Conservation (phyloP, 37 sponge, comb jelly and placozoan genomes). For the Bolinopsis microptera region DNA sequence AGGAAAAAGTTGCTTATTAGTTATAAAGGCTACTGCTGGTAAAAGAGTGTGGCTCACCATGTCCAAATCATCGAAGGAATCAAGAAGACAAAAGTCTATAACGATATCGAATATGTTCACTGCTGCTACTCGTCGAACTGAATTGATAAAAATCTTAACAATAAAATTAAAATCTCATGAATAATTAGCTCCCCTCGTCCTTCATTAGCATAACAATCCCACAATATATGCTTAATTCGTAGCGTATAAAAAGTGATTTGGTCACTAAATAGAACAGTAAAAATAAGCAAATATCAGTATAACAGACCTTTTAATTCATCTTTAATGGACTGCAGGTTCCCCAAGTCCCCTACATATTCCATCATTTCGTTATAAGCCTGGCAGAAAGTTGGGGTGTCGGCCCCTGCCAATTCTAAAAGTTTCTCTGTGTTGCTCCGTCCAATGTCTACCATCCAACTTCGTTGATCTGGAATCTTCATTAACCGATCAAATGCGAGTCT, state of each 20-base stretch:
- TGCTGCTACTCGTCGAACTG: background rate
- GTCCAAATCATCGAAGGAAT: slow-evolving; percentile 57
- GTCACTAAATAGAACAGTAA: no score
- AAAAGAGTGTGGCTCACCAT: slow-evolving; percentile 1
- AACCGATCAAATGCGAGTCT: slow-evolving; percentile 27
- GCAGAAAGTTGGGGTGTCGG: background rate
- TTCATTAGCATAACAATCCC: no score
- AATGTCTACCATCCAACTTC: background rate
- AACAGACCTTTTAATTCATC: slow-evolving; percentile 27
- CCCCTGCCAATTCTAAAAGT: background rate
- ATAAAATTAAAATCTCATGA: no score
- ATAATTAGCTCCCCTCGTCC: no score
- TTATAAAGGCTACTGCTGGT: no score
- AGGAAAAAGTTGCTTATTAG: no score
- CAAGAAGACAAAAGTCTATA: slow-evolving; percentile 53
- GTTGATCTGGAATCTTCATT: background rate
- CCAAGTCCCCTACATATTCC: slow-evolving; percentile 21
- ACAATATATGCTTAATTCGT: no score
- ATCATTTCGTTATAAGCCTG: slow-evolving; percentile 24
- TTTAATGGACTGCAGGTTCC: background rate
- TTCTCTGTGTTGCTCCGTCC: slow-evolving; percentile 39
- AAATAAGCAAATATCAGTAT: no score
- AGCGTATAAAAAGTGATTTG: no score
- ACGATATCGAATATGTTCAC: slow-evolving; percentile 35
- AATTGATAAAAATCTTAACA: background rate